Percentiles rank a stretch among this genome's conserved stretches.
Evolutionary conservation across 2,888 invertebrate species (phyloP).

Genomic region (Serripes groenlandicus): DNA sequence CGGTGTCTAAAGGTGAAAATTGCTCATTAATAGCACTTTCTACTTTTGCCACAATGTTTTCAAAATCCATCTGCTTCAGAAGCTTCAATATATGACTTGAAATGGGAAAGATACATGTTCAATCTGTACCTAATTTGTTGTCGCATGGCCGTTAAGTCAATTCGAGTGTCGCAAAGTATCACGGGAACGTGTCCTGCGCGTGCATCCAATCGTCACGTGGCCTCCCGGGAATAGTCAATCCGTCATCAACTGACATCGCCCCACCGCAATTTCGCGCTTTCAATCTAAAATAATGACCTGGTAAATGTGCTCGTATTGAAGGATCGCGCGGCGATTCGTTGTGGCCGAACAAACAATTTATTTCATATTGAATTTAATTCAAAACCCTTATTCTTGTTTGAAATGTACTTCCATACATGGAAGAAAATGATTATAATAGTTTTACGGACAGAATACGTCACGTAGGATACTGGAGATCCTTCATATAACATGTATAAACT

Average conservation of each 20-base stretch:
- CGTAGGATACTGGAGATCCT: too few species aligned
- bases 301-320: conserved; percentile 69
- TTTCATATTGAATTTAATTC: conserved; percentile 71
- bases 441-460: too few species aligned
- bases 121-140: conserved; percentile 59
- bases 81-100: too few species aligned
- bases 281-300: conserved; percentile 68
- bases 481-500: too few species aligned
- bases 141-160: conserved; percentile 50
- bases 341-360: conserved; percentile 69
- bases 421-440: too few species aligned
- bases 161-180: conserved; percentile 43
- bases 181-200: conserved; percentile 60
- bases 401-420: conserved; percentile 5
- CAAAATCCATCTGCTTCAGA: too few species aligned
- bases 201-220: conserved; percentile 60
- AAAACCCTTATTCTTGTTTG: conserved; percentile 51
- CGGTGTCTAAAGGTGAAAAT: too few species aligned
- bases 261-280: conserved; percentile 64
- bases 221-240: conserved; percentile 63
- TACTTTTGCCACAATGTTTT: too few species aligned
- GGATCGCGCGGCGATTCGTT: conserved; percentile 63
- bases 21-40: too few species aligned
- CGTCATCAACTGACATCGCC: conserved; percentile 62
- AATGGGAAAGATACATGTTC: conserved; percentile 32